Evolutionary conservation across 2,888 invertebrate species (phyloP).

Genomic region (Bembecia ichneumoniformis): DNA sequence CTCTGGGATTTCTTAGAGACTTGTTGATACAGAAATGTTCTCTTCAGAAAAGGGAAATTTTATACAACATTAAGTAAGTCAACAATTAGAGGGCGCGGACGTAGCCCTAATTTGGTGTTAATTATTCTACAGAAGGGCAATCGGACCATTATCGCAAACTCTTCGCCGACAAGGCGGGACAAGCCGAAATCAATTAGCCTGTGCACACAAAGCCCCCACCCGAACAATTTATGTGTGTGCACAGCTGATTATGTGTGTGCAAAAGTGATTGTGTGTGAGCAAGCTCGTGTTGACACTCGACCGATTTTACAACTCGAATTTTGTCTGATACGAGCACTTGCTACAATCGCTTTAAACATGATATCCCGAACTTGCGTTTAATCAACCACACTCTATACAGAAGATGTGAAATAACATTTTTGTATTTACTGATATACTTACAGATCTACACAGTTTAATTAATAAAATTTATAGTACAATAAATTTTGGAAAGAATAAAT

Average conservation of each 20-base stretch:
- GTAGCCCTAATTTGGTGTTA: conserved; percentile 46
- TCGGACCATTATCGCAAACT: conserved; percentile 31
- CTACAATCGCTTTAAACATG: conserved; percentile 13
- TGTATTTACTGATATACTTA: too few species aligned
- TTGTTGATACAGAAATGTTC: background rate
- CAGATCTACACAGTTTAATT: too few species aligned
- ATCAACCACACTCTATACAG: too few species aligned
- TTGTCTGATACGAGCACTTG: conserved; percentile 11
- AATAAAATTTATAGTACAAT: too few species aligned
- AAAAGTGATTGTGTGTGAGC: conserved; percentile 24
- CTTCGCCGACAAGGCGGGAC: conserved; percentile 23
- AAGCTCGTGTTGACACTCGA: conserved; percentile 17
- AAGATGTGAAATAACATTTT: too few species aligned
- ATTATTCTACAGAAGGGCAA: conserved; percentile 46
- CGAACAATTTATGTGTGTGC: conserved; percentile 41
- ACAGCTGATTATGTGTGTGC: conserved; percentile 29
- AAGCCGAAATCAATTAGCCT: conserved; percentile 55
- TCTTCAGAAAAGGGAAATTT: conserved; percentile 20
- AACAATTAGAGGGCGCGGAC: conserved; percentile 26
- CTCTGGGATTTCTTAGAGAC: too few species aligned
- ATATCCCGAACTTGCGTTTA: conserved; percentile 6
- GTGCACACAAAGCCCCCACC: conserved; percentile 30
- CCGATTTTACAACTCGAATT: conserved; percentile 17
- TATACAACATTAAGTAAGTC: conserved; percentile 46
- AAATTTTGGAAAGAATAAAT: too few species aligned